A percentile compares a stretch with the other conserved stretches of the same genome.
These are phyloP conservation scores for Dolichopus griseipennis DNA, from an alignment of 2,888 invertebrate species.

Conservation along the genomic window DNA sequence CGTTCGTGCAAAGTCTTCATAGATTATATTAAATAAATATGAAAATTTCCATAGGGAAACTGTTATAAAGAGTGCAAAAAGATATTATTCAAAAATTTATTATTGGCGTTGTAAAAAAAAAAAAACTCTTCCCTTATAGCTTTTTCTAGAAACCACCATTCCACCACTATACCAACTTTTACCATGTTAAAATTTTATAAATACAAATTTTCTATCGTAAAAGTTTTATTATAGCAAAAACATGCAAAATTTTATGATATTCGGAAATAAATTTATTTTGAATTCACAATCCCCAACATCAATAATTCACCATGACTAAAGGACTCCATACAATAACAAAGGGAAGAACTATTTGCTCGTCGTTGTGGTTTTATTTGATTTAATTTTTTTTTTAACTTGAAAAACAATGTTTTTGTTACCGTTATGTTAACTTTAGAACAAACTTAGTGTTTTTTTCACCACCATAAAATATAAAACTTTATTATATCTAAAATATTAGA, in stretches of 20 bases:
- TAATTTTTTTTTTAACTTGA: background rate
- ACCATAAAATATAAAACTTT: background rate
- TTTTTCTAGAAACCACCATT: background rate
- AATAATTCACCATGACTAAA: background rate
- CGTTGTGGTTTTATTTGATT: background rate
- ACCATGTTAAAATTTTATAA: background rate
- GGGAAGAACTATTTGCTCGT: background rate
- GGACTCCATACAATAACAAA: background rate
- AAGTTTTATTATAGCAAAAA: constrained; percentile 3
- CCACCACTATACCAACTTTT: background rate
- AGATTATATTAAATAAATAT: background rate
- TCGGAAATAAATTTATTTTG: constrained; percentile 6
- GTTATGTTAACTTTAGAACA: background rate
- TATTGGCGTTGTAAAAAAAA: background rate
- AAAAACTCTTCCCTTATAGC: background rate
- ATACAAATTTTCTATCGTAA: constrained; percentile 4
- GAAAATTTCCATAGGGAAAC: background rate
- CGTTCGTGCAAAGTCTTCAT: background rate
- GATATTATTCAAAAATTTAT: constrained; percentile 4
- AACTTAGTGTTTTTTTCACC: background rate
- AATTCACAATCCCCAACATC: background rate
- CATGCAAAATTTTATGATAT: constrained; percentile 4
- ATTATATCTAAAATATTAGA: background rate
- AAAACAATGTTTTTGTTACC: background rate
- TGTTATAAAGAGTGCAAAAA: background rate